These are phyloP conservation scores for Papio anubis DNA, from an alignment of 2,113 vertebrate species.

Conservation along the genomic window DNA sequence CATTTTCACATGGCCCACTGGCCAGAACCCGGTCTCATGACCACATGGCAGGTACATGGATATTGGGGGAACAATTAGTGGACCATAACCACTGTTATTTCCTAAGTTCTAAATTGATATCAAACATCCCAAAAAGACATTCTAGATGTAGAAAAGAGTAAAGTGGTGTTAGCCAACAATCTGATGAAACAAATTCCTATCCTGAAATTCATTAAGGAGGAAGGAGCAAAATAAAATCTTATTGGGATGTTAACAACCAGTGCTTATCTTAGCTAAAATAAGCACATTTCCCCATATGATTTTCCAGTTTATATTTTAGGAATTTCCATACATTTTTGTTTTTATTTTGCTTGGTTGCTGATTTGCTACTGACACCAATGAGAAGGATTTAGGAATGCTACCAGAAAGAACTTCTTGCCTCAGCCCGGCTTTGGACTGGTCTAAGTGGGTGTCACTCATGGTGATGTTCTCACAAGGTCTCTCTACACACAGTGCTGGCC, in stretches of 20 bases:
- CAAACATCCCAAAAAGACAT: not conserved
- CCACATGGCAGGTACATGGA: fast-evolving
- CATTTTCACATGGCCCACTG: not conserved
- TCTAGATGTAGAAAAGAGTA: not conserved
- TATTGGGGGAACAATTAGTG: too few species aligned
- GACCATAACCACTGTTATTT: too few species aligned
- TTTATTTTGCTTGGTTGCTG: not conserved
- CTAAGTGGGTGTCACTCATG: too few species aligned
- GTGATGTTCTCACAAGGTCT: not conserved
- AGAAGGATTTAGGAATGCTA: not conserved
- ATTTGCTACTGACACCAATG: not conserved
- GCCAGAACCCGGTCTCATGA: not conserved
- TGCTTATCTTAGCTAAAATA: not conserved
- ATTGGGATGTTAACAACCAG: not conserved
- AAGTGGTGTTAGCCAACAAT: not conserved
- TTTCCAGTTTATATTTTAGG: not conserved
- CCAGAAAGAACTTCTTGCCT: not conserved
- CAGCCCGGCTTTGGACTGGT: not conserved
- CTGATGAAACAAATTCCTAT: not conserved
- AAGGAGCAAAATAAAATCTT: not conserved
- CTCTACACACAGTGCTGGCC: not conserved
- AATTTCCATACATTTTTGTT: not conserved
- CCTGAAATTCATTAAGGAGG: not conserved
- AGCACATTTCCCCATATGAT: not conserved
- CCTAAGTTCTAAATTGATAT: not conserved